A percentile compares a stretch with the other conserved stretches of the same genome.
Evolutionary conservation across 1,140 invertebrate genomes (phyloP).

Genomic region (Drosophila neocordata): DNA sequence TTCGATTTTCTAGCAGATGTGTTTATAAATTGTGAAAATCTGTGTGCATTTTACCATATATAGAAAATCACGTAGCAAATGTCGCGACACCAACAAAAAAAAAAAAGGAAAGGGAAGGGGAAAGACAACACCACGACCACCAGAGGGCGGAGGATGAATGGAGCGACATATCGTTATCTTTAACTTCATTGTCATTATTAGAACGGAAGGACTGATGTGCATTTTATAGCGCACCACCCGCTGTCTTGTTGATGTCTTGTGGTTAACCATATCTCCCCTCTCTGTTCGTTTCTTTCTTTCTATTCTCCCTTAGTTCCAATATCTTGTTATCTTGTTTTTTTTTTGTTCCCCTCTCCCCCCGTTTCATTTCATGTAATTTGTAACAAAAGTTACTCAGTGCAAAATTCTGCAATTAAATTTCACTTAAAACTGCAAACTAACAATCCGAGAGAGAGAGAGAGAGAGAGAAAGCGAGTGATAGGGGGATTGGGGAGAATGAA

Average conservation of each 20-base stretch:
- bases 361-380: slow-evolving; percentile 51
- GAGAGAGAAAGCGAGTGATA: not conserved
- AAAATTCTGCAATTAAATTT: slow-evolving; percentile 78
- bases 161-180: slow-evolving; percentile 28
- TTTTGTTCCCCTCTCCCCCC: not conserved
- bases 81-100: not conserved
- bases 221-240: slow-evolving; percentile 36
- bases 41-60: slow-evolving; percentile 70
- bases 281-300: slow-evolving; percentile 6
- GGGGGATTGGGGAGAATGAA: slow-evolving; percentile 10
- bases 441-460: not conserved
- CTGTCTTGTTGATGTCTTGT: slow-evolving; percentile 23
- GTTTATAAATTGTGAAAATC: slow-evolving; percentile 77
- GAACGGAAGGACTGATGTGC: slow-evolving; percentile 20
- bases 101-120: too few relatives aligned
- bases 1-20: slow-evolving; percentile 77
- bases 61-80: slow-evolving; percentile 62
- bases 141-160: not conserved
- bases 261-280: slow-evolving; percentile 22
- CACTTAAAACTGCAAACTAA: slow-evolving; percentile 71
- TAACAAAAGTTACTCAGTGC: slow-evolving; percentile 31
- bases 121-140: not conserved
- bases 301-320: too few relatives aligned
- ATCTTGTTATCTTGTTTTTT: too few relatives aligned
- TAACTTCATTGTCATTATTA: slow-evolving; percentile 52